Percentiles rank a stretch among this genome's conserved stretches.
Conservation (phyloP, 1,140 invertebrate genomes). For the Zaprionus camerounensis region DNA sequence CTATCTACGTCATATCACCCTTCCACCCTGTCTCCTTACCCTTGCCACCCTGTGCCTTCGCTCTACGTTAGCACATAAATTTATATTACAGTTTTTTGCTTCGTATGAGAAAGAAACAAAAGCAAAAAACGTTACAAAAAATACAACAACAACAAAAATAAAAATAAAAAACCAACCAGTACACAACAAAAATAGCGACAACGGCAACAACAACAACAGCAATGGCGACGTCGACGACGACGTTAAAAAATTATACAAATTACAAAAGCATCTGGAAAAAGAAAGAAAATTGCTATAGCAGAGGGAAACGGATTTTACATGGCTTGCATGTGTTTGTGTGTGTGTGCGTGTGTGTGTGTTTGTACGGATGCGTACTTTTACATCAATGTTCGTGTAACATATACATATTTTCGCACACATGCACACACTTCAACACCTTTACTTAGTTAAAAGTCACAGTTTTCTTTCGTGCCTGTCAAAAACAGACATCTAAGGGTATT, state of each 20-base stretch:
- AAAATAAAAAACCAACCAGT: slow-evolving; percentile 42
- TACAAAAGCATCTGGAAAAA: slow-evolving; percentile 65
- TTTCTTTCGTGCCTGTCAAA: not conserved
- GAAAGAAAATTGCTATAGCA: slow-evolving; percentile 51
- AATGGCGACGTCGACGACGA: slow-evolving; percentile 51
- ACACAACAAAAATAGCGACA: slow-evolving; percentile 28
- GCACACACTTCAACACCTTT: not conserved
- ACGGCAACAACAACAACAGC: slow-evolving; percentile 18
- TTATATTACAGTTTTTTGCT: slow-evolving; percentile 76
- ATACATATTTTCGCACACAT: slow-evolving; percentile 12
- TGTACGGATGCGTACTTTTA: slow-evolving; percentile 20
- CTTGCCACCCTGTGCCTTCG: not conserved
- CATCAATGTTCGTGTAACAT: slow-evolving; percentile 20
- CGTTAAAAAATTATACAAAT: slow-evolving; percentile 79
- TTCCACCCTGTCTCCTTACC: not conserved
- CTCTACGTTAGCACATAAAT: slow-evolving; percentile 65
- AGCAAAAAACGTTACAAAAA: slow-evolving; percentile 52
- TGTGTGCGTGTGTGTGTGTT: not conserved
- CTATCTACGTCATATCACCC: not conserved
- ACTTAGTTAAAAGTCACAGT: slow-evolving; percentile 1
- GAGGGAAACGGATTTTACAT: slow-evolving; percentile 61
- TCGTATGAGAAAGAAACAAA: slow-evolving; percentile 61
- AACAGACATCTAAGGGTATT: not conserved
- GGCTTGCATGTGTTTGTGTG: slow-evolving; percentile 21
- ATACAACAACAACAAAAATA: slow-evolving; percentile 28